Conservation (phyloP, 2,797 vertebrate species). For the Amblyopsis hoosieri region DNA sequence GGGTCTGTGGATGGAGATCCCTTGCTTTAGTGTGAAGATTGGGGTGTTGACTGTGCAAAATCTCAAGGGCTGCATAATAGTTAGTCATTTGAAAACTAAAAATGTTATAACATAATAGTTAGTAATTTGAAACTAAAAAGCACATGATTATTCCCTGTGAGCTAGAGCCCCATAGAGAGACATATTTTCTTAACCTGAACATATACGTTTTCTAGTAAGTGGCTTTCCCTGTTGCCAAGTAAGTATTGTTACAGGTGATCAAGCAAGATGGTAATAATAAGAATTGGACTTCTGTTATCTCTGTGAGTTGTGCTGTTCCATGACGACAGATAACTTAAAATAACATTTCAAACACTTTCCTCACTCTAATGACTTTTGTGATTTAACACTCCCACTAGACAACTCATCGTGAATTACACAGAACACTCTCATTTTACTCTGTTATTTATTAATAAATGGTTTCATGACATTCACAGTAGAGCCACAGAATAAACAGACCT, state of each 20-base stretch:
- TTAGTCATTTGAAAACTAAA: conserved; percentile 56
- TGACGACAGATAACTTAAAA: conserved; percentile 25
- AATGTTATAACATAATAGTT: conserved; percentile 53
- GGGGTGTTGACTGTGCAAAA: conserved; percentile 35
- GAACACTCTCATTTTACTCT: too few species aligned
- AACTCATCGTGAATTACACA: too few species aligned
- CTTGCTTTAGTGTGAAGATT: conserved; percentile 29
- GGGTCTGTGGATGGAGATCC: conserved; percentile 43
- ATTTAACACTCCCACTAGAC: too few species aligned
- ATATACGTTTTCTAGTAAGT: conserved; percentile 43
- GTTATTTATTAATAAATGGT: too few species aligned
- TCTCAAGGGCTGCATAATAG: conserved; percentile 47
- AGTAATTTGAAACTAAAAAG: conserved; percentile 59
- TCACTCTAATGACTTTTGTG: too few species aligned
- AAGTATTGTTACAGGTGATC: conserved; percentile 61
- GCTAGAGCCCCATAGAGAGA: conserved; percentile 28
- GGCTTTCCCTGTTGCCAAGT: conserved; percentile 18
- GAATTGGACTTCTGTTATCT: conserved; percentile 21
- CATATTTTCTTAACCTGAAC: conserved; percentile 51
- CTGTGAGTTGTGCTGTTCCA: conserved; percentile 37
- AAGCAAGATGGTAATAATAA: background rate
- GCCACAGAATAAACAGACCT: too few species aligned
- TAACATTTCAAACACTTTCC: too few species aligned
- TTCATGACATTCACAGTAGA: too few species aligned
- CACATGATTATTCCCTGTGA: conserved; percentile 46